A percentile compares a stretch with the other conserved stretches of the same genome.
Evolutionary conservation across 2,888 invertebrate genomes (phyloP).

Genomic region (Hypercompe scribonia): DNA sequence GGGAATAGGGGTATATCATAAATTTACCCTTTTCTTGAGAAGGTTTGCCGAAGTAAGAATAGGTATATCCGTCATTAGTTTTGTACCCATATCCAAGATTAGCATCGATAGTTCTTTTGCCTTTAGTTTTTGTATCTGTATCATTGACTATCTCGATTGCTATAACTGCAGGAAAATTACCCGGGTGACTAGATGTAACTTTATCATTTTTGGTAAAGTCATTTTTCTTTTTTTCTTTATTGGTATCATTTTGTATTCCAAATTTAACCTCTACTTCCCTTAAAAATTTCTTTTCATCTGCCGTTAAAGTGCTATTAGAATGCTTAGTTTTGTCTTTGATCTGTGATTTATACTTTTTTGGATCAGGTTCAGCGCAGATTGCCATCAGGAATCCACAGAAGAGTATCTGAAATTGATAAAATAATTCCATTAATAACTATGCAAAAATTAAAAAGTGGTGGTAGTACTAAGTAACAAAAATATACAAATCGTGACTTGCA

Average conservation of each 20-base stretch:
- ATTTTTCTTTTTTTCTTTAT: conserved; percentile 51
- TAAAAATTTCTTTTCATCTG: conserved; percentile 78
- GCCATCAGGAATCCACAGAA: conserved; percentile 63
- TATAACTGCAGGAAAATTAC: conserved; percentile 84
- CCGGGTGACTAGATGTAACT: conserved; percentile 26
- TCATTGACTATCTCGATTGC: conserved; percentile 88
- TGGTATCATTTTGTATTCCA: conserved; percentile 71
- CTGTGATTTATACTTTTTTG: conserved; percentile 77
- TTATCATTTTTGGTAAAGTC: conserved; percentile 47
- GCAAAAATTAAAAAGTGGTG: not conserved
- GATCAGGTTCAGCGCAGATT: conserved; percentile 73
- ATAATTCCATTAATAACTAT: conserved; percentile 1
- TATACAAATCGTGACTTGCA: not conserved
- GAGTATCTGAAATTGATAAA: conserved; percentile 74
- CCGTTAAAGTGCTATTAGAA: conserved; percentile 67
- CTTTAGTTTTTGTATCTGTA: conserved; percentile 82
- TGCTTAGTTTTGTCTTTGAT: conserved; percentile 66
- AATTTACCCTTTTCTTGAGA: conserved; percentile 84
- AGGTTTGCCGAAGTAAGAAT: conserved; percentile 81
- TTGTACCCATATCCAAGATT: conserved; percentile 90
- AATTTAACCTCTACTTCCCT: conserved; percentile 83
- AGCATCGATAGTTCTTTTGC: conserved; percentile 91
- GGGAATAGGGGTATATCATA: conserved; percentile 90
- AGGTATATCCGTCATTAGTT: conserved; percentile 83
- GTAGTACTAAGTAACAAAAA: not conserved